Conservation (phyloP, 2,113 vertebrate genomes). For the Bucco capensis region DNA sequence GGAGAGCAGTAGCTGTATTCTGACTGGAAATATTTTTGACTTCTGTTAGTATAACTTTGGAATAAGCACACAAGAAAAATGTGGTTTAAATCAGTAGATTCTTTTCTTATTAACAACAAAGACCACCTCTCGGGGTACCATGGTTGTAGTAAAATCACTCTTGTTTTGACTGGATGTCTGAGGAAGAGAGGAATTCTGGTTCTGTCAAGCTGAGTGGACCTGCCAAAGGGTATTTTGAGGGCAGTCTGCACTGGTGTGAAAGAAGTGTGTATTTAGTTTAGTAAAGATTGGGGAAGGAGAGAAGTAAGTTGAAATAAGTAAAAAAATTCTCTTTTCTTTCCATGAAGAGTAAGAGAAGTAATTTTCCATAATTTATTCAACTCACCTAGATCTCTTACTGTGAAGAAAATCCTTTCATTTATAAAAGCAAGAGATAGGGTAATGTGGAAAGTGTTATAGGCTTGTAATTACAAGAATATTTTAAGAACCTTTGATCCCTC, state of each 20-base stretch:
- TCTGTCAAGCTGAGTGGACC: background rate
- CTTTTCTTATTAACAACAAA: background rate
- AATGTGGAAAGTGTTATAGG: background rate
- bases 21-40: background rate
- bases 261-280: background rate
- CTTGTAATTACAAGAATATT: background rate
- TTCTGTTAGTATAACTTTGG: background rate
- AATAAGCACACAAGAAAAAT: background rate
- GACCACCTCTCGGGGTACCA: background rate
- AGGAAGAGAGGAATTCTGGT: background rate
- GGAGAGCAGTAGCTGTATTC: background rate
- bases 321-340: background rate
- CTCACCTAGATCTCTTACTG: background rate
- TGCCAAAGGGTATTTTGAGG: background rate
- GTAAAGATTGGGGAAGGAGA: background rate
- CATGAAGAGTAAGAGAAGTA: background rate
- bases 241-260: background rate
- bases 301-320: background rate
- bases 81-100: background rate
- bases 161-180: background rate
- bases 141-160: background rate
- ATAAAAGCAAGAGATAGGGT: background rate
- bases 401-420: background rate
- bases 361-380: background rate
- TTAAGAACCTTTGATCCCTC: background rate